These are phyloP conservation scores for Furcula furcula DNA, from an alignment of 2,888 invertebrate species.

Conservation along the genomic window DNA sequence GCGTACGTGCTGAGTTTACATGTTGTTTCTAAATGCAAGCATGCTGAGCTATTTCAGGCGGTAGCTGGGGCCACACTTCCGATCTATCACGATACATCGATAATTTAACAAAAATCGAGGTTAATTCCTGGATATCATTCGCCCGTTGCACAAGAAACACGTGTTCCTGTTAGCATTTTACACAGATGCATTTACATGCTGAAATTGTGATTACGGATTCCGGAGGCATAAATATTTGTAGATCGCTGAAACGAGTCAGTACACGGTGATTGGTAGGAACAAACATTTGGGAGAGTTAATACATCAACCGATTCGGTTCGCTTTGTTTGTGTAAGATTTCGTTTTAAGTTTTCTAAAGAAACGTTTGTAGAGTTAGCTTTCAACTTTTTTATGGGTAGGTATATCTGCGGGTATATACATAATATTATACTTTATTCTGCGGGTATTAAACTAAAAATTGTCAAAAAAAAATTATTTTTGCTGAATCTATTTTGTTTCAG, in stretches of 20 bases:
- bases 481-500: too few relatives aligned
- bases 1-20: conserved; percentile 37
- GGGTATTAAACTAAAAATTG: too few relatives aligned
- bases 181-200: conserved; percentile 47
- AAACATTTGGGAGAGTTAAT: neutral
- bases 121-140: conserved; percentile 66
- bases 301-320: conserved; percentile 1
- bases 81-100: conserved; percentile 45
- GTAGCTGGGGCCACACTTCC: conserved; percentile 41
- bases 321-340: too few relatives aligned
- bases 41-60: conserved; percentile 47
- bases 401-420: too few relatives aligned
- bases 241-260: conserved; percentile 15
- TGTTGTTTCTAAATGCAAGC: conserved; percentile 43
- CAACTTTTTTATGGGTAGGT: too few relatives aligned
- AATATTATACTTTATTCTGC: too few relatives aligned
- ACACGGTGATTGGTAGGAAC: neutral
- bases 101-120: conserved; percentile 68
- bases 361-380: too few relatives aligned
- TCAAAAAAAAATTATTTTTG: too few relatives aligned
- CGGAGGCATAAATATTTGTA: conserved; percentile 39
- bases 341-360: too few relatives aligned
- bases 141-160: conserved; percentile 23
- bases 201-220: conserved; percentile 37
- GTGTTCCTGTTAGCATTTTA: conserved; percentile 16